Percentiles rank a stretch among this genome's conserved stretches.
Evolutionary conservation across 2,797 vertebrate genomes (phyloP).

Genomic region (Siniperca obscura): DNA sequence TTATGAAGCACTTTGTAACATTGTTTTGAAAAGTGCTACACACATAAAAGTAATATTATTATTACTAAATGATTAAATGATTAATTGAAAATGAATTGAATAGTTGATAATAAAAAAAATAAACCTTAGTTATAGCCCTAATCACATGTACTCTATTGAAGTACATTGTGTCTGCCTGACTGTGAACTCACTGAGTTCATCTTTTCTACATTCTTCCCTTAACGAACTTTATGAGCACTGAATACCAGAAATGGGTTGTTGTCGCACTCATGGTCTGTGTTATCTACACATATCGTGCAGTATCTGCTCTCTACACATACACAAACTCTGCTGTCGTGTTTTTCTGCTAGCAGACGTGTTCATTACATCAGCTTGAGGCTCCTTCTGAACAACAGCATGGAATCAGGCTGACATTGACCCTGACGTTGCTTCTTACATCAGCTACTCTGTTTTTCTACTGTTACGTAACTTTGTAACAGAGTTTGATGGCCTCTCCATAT

Average conservation of each 20-base stretch:
- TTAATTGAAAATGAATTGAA: neutral
- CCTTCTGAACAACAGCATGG: conserved; percentile 27
- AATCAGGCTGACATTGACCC: conserved; percentile 57
- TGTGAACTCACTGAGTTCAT: neutral
- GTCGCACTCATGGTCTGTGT: neutral
- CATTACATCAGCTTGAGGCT: conserved; percentile 46
- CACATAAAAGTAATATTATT: neutral
- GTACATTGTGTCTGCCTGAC: neutral
- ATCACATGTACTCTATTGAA: neutral
- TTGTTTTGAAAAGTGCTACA: neutral
- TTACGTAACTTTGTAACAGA: conserved; percentile 59
- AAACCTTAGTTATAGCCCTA: neutral
- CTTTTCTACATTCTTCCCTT: neutral
- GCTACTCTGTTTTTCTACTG: conserved; percentile 63
- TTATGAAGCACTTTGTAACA: neutral
- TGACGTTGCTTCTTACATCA: conserved; percentile 55
- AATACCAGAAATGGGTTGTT: neutral
- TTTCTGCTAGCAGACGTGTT: conserved; percentile 26
- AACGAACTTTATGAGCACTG: neutral
- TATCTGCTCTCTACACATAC: neutral
- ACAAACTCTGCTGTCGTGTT: conserved; percentile 17
- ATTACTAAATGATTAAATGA: neutral
- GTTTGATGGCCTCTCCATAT: conserved; percentile 45
- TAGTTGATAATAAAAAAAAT: neutral
- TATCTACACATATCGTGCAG: neutral